Conservation (phyloP, 2,113 vertebrate genomes). For the Gadus chalcogrammus region DNA sequence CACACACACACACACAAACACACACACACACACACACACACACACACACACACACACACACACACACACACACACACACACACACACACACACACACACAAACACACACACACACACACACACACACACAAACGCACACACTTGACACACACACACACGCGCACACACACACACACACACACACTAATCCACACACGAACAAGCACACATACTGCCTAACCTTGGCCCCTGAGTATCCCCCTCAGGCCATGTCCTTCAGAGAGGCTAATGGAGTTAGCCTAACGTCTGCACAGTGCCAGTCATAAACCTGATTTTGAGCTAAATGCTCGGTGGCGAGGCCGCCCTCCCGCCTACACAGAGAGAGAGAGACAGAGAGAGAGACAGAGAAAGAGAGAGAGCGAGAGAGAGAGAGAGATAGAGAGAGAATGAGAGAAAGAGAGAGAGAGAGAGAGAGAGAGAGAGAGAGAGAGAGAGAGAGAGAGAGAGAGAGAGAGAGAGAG, state of each 20-base stretch:
- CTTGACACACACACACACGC: background rate
- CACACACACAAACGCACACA: constrained; percentile 6
- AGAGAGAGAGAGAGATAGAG: too few relatives aligned
- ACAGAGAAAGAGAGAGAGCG: too few relatives aligned
- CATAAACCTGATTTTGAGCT: constrained; percentile 78
- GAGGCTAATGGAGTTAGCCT: constrained; percentile 74
- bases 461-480: constrained; percentile 32
- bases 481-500: constrained; percentile 54
- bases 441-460: too few relatives aligned
- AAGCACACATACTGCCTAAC: constrained; percentile 2
- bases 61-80: constrained; percentile 7
- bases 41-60: constrained; percentile 2
- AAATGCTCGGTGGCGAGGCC: constrained; percentile 71
- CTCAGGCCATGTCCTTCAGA: constrained; percentile 63
- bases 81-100: background rate
- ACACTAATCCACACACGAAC: constrained; percentile 13
- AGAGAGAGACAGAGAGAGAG: constrained; percentile 11
- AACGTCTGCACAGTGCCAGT: constrained; percentile 73
- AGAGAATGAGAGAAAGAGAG: too few relatives aligned
- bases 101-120: constrained; percentile 12
- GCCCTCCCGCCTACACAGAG: constrained; percentile 64
- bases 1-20: too few relatives aligned
- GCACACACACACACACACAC: constrained; percentile 12
- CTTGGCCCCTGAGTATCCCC: constrained; percentile 65
- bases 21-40: background rate